A percentile compares a stretch with the other conserved stretches of the same genome.
phyloP scores from a whole-genome alignment of 2,113 vertebrate species.

The Plectropomus leopardus region DNA sequence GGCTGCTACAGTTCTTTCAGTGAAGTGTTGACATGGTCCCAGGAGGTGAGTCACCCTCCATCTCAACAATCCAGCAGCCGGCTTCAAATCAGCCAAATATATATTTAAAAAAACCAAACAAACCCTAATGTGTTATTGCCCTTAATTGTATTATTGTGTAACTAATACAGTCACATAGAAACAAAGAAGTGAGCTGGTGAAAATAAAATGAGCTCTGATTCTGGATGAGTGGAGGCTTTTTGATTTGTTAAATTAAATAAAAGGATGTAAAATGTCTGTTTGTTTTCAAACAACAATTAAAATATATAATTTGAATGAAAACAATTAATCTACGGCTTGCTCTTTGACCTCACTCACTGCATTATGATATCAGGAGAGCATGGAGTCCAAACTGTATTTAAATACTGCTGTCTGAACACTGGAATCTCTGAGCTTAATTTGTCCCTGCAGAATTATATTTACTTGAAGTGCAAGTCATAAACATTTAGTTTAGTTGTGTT shows the following conservation, averaged over 20 bases:
- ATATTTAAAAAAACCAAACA: too few relatives aligned
- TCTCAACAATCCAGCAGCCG: constrained; percentile 25
- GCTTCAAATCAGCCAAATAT: constrained; percentile 23
- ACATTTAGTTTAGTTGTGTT: constrained; percentile 3
- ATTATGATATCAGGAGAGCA: constrained; percentile 1
- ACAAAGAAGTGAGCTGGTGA: neutral
- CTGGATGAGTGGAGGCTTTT: neutral
- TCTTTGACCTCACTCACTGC: neutral
- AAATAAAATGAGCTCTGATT: constrained; percentile 2
- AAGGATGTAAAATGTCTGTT: neutral
- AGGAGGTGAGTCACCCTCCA: constrained; percentile 39
- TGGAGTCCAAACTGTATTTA: neutral
- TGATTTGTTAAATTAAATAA: neutral
- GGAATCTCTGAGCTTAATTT: constrained; percentile 1
- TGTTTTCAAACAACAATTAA: neutral
- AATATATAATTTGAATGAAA: neutral
- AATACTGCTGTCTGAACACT: constrained; percentile 19
- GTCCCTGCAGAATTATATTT: constrained; percentile 13
- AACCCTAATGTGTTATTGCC: constrained; percentile 14
- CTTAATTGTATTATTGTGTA: constrained; percentile 33
- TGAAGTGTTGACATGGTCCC: constrained; percentile 28
- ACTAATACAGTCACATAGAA: neutral
- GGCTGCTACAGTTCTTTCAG: constrained; percentile 8
- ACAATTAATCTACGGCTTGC: neutral
- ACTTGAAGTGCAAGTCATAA: neutral